A percentile compares a stretch with the other conserved stretches of the same genome.
Evolutionary conservation across 2,888 invertebrate genomes (phyloP).

Genomic region (Sinotaia quadrata): DNA sequence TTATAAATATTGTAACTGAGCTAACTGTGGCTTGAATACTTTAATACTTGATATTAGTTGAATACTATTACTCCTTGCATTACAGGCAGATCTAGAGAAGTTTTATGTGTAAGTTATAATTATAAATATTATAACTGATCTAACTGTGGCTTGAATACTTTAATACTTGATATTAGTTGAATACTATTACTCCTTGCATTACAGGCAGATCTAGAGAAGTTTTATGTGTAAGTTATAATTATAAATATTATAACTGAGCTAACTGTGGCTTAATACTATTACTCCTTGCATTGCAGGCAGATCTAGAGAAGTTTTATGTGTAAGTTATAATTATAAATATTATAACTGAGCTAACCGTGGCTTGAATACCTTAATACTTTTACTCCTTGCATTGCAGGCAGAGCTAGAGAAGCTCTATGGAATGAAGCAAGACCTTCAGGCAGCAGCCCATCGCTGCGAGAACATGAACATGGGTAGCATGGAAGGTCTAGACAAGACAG

Average conservation of each 20-base stretch:
- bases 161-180: no score
- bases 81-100: conserved; percentile 83
- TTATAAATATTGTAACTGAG: no score
- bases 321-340: no score
- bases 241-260: conserved; percentile 87
- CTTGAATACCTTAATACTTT: not conserved
- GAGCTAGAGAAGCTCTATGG: conserved; percentile 90
- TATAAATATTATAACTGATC: no score
- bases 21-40: not conserved
- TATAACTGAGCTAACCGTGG: not conserved
- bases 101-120: no score
- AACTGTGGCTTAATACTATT: no score
- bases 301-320: conserved; percentile 77
- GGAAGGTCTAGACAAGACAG: conserved; percentile 87
- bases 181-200: not conserved
- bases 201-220: conserved; percentile 83
- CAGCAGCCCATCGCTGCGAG: conserved; percentile 93
- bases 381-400: conserved; percentile 70
- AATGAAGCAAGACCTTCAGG: conserved; percentile 87
- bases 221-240: conserved; percentile 91
- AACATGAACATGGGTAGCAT: conserved; percentile 89
- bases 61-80: not conserved
- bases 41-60: no score
- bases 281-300: conserved; percentile 76
- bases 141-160: not conserved